Evolutionary conservation across 2,113 vertebrate genomes (phyloP).

Genomic region (Gorsachius goisagi): DNA sequence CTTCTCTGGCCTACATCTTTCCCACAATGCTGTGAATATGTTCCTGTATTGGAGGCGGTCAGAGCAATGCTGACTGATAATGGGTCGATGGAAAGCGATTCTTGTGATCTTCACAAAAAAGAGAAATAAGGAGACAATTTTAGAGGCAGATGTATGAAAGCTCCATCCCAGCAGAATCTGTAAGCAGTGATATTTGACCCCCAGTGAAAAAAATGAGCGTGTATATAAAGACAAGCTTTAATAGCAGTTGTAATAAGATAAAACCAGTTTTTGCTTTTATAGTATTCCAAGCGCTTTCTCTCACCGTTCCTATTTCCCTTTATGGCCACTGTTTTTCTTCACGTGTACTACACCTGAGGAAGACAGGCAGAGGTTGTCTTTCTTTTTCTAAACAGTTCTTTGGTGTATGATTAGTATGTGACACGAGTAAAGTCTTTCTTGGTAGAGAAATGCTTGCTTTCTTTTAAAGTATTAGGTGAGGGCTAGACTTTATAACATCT

Average conservation of each 20-base stretch:
- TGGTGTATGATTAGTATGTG: conserved; percentile 9
- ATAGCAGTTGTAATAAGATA: neutral
- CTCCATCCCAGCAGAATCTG: neutral
- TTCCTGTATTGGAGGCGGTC: neutral
- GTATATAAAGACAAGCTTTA: conserved; percentile 15
- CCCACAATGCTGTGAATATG: neutral
- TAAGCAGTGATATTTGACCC: conserved; percentile 1
- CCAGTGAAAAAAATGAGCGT: neutral
- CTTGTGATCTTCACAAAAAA: neutral
- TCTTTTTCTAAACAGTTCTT: conserved; percentile 1
- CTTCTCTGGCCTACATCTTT: neutral
- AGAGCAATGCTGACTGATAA: neutral
- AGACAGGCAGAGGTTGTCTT: neutral
- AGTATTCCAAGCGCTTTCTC: conserved; percentile 13
- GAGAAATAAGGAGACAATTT: conserved; percentile 6
- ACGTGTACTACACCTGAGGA: neutral
- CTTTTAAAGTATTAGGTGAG: conserved; percentile 1
- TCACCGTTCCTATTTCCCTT: neutral
- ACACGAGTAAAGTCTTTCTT: neutral
- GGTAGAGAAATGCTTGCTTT: neutral
- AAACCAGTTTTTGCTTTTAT: conserved; percentile 14
- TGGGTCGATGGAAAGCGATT: neutral
- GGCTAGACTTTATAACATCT: neutral
- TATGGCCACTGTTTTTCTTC: conserved; percentile 24
- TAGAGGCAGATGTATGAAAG: neutral